Evolutionary conservation across 1,140 invertebrate genomes (phyloP), one percentile per base, ranked within the genome.

Genomic region (Manduca sexta): DNA sequence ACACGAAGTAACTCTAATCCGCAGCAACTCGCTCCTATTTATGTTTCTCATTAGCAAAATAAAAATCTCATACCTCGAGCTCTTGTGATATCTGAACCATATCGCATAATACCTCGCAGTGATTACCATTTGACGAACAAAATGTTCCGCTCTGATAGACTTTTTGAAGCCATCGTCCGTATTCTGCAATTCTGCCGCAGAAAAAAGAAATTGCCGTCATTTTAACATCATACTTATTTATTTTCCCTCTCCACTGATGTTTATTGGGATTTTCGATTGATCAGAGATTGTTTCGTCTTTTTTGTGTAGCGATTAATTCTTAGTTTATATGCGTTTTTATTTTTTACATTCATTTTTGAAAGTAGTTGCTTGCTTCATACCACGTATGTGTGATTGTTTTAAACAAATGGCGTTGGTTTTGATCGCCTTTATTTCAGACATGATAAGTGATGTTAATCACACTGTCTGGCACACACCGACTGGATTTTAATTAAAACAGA

Each of bases 121-220:
- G 75, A 84, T 84, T 79, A 84, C 77, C 80, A 77, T 79, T 79
- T 77, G 69, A 73, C 73, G 78, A 75, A 76, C 70, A 69, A 65
- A 60, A 76, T 76, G 69, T 75, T 70, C 60, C 70, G 76, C 80
- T 78, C 69, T 60, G 69, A 42, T 73, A 68, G 58, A 74, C 64
- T 65, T 81, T 78, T 76, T 79, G 72, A 83, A 72, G 67, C 69
- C 48, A 60, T 52, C 17, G 57, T 26, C 45, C 52, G 49, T 49
- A 48, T 53, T 56, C 50, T 50, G 53, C 58, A 45, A 60, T 64
- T 57, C 52, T 57, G 51, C 42, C 45, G 52, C 52, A 52, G 53
- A 68, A 66, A 67, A 67, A 70, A 71, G 57, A 70, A 67, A 69
- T 74, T 67, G 63, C 64, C 52, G 60, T 56, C 53, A 58, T 63